Base-by-base conservation (phyloP, 2,888 invertebrate species). In the Mythimna impura region DNA sequence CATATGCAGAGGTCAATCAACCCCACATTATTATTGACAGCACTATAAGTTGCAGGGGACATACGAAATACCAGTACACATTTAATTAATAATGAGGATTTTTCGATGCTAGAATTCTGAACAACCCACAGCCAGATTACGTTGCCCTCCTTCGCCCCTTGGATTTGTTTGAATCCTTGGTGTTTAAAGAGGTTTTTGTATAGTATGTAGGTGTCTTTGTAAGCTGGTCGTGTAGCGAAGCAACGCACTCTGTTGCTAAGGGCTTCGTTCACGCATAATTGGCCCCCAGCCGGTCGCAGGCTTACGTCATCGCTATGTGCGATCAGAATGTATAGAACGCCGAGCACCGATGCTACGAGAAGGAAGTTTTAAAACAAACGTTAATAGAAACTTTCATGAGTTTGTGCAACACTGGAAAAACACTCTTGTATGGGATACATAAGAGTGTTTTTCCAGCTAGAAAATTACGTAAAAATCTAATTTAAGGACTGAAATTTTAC, bases 191-290 rank as follows among this genome's bases (percentile, higher is more conserved):
- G 64, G 22, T 50, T 61, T 69, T 66, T 52, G 60, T 76, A 47
- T 75, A 43, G 69, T 62, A 63, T 76, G 40, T 65, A 58, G 70
- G 80, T 72, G 80, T 82, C 83, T 54, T 52, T 52, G 69, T 80
- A 65, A 69, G 58, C 17, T 88, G 86, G 89, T 77, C 52, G 62
- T 25, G 20, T 67, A 62, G 64, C 78, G 78, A 86, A 86, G 76
- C 88, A 88, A 91, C 93, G 94, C 93, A 94, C 90, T 93, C 77
- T 92, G 94, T 95, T 94, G 92, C 94, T 91, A 94, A 86, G 94
- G 89, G 90, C 90, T 84, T 75, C 84, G 88, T 89, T 88, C 90
- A 92, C 92, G 91, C 92, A 93, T 90, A 89, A 91, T 90, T 89
- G 90, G 89, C 85, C 91, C 89, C 89, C 88, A 87, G 88, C 87